Base-by-base conservation (phyloP, 2,113 vertebrate species). In the Anguilla rostrata region DNA sequence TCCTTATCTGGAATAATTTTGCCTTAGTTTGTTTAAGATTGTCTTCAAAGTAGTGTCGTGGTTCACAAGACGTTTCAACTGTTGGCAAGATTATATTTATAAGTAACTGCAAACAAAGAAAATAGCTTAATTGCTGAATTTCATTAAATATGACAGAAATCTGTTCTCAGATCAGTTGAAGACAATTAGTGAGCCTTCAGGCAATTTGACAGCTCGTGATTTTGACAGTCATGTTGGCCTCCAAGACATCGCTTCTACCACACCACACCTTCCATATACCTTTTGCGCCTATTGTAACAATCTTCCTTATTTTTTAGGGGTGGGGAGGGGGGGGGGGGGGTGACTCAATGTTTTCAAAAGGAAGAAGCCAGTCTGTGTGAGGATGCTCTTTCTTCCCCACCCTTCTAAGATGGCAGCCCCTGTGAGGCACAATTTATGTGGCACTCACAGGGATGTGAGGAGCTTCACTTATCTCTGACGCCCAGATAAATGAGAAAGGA, bases 401-500 rank as follows among this genome's bases (percentile, higher is more conserved):
- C n/a, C 71, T 26, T 9, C 26, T 34, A 75, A 75, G 84, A 87
- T 56, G 83, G 66, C 49, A 66, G 60, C 90, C 90, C 92, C 92
- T 93, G 86, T 87, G 0, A 92, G 93, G 92, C 92, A 93, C 86
- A 80, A 90, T 86, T 93, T 93, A 94, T 91, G 92, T 75, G 90
- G 91, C 88, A 49, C 91, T 86, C 89, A 90, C 26, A 75, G 86
- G 84, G 90, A 88, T 89, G 91, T 90, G 91, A 87, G 83, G 88
- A 84, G 93, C 89, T 87, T 85, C 91, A 92, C 92, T 94, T 94
- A 95, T 95, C 92, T 93, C 91, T 87, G 87, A 90, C 88, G 89
- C 84, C 71, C 93, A 94, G 93, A 94, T 94, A 90, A 94, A 92
- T 85, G 87, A 91, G 90, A 91, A 92, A 87, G 91, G 91, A 89